These are phyloP conservation scores for Orchesella flavescens DNA, from an alignment of 2,888 invertebrate genomes.

Conservation along the genomic window DNA sequence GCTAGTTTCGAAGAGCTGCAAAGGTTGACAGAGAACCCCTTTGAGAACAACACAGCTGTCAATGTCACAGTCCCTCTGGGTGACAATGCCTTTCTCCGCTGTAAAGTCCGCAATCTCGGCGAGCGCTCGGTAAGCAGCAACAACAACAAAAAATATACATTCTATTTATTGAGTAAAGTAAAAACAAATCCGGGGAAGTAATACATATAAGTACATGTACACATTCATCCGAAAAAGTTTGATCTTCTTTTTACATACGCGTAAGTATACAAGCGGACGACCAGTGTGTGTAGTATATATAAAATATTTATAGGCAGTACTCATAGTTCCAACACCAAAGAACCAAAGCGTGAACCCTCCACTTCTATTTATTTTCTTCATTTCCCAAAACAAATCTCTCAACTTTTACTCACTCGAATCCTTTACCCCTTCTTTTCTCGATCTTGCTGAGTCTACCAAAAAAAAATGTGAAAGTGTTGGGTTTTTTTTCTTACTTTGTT, in stretches of 20 bases:
- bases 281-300: too few relatives aligned
- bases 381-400: slow-evolving; percentile 16
- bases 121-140: slow-evolving; percentile 80
- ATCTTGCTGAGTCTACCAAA: background rate
- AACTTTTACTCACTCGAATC: background rate
- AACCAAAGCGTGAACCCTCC: too few relatives aligned
- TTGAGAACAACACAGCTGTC: slow-evolving; percentile 84
- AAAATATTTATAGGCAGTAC: too few relatives aligned
- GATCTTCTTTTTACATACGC: too few relatives aligned
- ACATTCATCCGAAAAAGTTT: too few relatives aligned
- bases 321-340: too few relatives aligned
- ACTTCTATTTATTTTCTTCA: background rate
- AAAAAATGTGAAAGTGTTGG: background rate
- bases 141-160: background rate
- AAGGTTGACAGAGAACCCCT: slow-evolving; percentile 74
- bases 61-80: slow-evolving; percentile 86
- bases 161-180: background rate
- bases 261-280: too few relatives aligned
- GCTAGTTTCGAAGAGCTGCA: slow-evolving; percentile 78
- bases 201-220: too few relatives aligned
- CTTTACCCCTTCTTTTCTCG: background rate
- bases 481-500: background rate
- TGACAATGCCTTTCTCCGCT: slow-evolving; percentile 85
- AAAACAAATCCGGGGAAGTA: too few relatives aligned
- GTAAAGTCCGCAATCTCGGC: slow-evolving; percentile 84